Base-by-base conservation (phyloP, 2,113 vertebrate genomes). In the Jacana jacana region DNA sequence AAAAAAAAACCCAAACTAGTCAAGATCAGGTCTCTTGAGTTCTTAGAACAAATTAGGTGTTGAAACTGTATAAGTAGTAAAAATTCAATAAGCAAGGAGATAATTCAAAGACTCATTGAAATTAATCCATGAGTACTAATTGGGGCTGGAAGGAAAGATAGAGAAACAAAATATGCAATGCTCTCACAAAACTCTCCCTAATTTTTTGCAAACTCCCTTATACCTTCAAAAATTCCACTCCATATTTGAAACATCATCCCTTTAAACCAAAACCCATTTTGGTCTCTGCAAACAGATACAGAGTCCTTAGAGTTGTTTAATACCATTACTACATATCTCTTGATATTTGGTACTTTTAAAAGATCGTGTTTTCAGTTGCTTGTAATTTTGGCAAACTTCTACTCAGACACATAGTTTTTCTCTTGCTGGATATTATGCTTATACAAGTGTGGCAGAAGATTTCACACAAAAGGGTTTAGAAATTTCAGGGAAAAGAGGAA, bases 171-270 rank as follows among this genome's bases (percentile, higher is more conserved):
- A 63, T 58, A 89, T 12, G 22, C 4, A 49, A 20, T 33, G 88
- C 4, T 86, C 12, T 73, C 37, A 42, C 5, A 39, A 69, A 69
- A 25, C 7, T 17, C 20, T 60, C 8, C 20, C 15, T 51, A 79
- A 11, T 81, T 92, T 6, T 6, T 78, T 81, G n/a, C 30, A 91
- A 89, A 9, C 1, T 37, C 6, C 39, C 6, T 30, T 75, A 64
- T 8, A 42, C 6, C 23, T 49, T 60, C 25, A 33, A 54, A 87
- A 57, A 24, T 11, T 73, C 5, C 68, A 19, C 9, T 73, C 23
- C 55, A n/a, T 8, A 60, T 57, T 54, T 75, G 23, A 89, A 87
- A 65, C 1, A 0, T 57, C 3, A 0, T n/a, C 2, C 5, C 5
- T 76, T 55, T 52, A 88, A 64, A 35, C 2, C 9, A 51, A 69